phyloP scores from a whole-genome alignment of 2,888 invertebrate genomes.

The Platycnemis pennipes region DNA sequence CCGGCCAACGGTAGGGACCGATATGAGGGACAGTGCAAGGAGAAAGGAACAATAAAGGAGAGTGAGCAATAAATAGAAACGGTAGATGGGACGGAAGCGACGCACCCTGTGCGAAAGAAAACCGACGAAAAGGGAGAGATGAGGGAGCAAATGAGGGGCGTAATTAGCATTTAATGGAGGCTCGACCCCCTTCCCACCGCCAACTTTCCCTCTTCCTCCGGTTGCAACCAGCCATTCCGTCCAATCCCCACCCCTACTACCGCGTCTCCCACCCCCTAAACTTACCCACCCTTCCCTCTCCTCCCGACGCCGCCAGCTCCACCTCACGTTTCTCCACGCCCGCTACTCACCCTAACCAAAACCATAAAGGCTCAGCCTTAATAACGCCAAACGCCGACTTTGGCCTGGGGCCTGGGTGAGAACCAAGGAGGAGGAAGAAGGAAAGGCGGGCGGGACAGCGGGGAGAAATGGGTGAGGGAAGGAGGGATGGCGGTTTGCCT shows the following conservation, averaged over 20 bases:
- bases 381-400: constrained; percentile 37
- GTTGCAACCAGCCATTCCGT: background rate
- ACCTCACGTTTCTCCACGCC: background rate
- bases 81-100: background rate
- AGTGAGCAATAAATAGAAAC: background rate
- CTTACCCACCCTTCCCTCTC: background rate
- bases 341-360: background rate
- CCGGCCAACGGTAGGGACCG: too few relatives aligned
- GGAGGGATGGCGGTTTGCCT: background rate
- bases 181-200: background rate
- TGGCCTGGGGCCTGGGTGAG: background rate
- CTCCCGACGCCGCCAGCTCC: background rate
- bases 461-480: background rate
- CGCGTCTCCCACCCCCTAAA: background rate
- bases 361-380: constrained; percentile 55
- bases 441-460: background rate
- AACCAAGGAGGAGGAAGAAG: background rate
- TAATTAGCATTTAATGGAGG: constrained; percentile 65
- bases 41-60: too few relatives aligned
- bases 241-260: background rate
- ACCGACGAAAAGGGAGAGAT: constrained; percentile 11
- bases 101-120: background rate
- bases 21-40: too few relatives aligned
- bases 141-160: constrained; percentile 54
- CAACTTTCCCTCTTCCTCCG: constrained; percentile 1